Evolutionary conservation across 1,140 invertebrate genomes (phyloP), one percentile per base, ranked within the genome.

Genomic region (Theocolax elegans): DNA sequence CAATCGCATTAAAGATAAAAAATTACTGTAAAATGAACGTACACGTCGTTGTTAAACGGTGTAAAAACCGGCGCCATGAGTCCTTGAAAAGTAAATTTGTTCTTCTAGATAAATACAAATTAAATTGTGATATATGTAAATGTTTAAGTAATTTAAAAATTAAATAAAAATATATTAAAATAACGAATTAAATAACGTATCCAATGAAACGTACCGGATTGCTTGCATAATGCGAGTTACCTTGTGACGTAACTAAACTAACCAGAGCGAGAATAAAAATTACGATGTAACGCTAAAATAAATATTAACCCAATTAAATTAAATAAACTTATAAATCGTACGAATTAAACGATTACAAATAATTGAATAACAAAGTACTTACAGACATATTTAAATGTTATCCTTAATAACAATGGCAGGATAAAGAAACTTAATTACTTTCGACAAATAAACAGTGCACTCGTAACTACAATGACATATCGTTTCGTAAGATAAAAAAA

Each of bases 21-120:
- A 31, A 54, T 27, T 13, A 31, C 9, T 10, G 10, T 56, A 46
- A 58, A 74, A 77, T 89, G 6, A 38, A 31, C 60, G 74, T 79
- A 89, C 80, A 81, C 83, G 74, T 91, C 88, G 58, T 87, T 79
- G 35, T 88, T 88, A 35, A 92, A 88, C 1, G 90, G 89, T 0
- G 91, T 91, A 49, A 92, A 91, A 0, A 92, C 90, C 0, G 91
- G 91, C 8, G 88, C 88, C 75, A 92, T 87, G 9, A 91, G 74
- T n/a, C 91, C 92, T 77, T 83, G 75, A 62, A 80, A 86, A 7
- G 68, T 74, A 31, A 77, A 81, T 21, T 69, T 35, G 21, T 73
- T 49, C 23, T 51, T 49, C 73, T 76, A 42, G 17, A 73, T 65
- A 64, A 60, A 8, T 67, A 74, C 27, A 35, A 35, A 35, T 35